Evolutionary conservation across 2,113 vertebrate genomes (phyloP).

Genomic region (Pseudorasbora parva): DNA sequence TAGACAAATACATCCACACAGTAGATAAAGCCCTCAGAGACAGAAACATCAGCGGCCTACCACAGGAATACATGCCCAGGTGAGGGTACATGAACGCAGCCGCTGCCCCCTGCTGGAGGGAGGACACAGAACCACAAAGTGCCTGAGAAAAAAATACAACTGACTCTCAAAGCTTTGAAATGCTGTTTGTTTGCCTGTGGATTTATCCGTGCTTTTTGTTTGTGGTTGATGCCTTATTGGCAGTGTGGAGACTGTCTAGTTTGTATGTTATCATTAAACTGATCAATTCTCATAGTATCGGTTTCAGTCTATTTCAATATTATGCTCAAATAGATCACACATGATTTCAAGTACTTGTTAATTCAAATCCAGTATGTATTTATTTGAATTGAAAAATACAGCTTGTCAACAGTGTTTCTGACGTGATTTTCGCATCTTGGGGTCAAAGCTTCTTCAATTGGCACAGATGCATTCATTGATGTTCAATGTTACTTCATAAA

Average conservation of each 20-base stretch:
- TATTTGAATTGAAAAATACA: background rate
- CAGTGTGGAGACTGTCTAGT: background rate
- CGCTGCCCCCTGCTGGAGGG: constrained; percentile 8
- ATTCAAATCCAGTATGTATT: background rate
- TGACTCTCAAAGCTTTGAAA: constrained; percentile 11
- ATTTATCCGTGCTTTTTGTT: background rate
- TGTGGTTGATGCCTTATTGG: background rate
- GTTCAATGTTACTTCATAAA: background rate
- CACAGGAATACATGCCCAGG: constrained; percentile 88
- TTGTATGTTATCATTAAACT: background rate
- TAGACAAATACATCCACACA: constrained; percentile 81
- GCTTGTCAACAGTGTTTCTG: background rate
- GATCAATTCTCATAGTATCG: background rate
- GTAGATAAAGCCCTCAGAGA: constrained; percentile 84
- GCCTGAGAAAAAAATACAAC: constrained; percentile 26
- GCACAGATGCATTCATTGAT: background rate
- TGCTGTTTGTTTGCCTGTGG: background rate
- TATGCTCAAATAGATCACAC: background rate
- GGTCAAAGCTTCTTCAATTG: background rate
- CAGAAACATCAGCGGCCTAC: constrained; percentile 86
- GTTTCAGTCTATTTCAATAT: background rate
- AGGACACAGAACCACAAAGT: constrained; percentile 27
- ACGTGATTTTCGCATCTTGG: background rate
- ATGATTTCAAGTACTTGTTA: background rate
- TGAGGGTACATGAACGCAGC: constrained; percentile 70